A percentile compares a stretch with the other conserved stretches of the same genome.
Conservation (phyloP, 2,113 vertebrate genomes). For the Sialia sialis region DNA sequence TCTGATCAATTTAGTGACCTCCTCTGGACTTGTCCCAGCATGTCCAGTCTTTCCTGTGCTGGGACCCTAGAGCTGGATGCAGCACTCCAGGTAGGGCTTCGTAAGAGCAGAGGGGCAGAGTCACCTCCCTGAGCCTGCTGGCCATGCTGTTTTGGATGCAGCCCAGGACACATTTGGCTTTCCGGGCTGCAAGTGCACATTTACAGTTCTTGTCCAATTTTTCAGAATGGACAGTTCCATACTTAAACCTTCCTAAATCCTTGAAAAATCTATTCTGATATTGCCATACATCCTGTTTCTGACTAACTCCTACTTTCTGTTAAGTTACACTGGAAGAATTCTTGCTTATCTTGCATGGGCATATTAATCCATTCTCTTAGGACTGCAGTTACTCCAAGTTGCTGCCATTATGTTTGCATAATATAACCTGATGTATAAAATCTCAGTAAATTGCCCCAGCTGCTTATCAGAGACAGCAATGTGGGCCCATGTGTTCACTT, state of each 20-base stretch:
- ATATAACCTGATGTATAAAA: not conserved
- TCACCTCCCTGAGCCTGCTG: not conserved
- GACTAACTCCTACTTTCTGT: not conserved
- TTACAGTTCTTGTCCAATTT: fast-evolving
- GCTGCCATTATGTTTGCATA: not conserved
- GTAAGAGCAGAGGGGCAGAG: not conserved
- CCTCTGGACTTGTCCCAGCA: not conserved
- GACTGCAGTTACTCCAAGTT: not conserved
- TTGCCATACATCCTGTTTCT: not conserved
- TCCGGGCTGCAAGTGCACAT: fast-evolving
- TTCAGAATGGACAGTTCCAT: not conserved
- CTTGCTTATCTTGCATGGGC: not conserved
- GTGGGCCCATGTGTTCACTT: not conserved
- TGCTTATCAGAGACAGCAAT: not conserved
- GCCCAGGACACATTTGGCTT: fast-evolving
- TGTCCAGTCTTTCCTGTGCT: not conserved
- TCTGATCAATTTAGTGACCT: not conserved
- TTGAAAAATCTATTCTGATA: not conserved
- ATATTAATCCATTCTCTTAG: not conserved
- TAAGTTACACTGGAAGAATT: not conserved
- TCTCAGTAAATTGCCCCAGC: not conserved
- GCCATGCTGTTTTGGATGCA: not conserved
- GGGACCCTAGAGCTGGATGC: not conserved
- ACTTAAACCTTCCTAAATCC: not conserved
- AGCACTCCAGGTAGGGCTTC: not conserved